Percentiles rank a stretch among this genome's conserved stretches.
Conservation (phyloP, 1,140 invertebrate species). For the Solenopsis invicta region DNA sequence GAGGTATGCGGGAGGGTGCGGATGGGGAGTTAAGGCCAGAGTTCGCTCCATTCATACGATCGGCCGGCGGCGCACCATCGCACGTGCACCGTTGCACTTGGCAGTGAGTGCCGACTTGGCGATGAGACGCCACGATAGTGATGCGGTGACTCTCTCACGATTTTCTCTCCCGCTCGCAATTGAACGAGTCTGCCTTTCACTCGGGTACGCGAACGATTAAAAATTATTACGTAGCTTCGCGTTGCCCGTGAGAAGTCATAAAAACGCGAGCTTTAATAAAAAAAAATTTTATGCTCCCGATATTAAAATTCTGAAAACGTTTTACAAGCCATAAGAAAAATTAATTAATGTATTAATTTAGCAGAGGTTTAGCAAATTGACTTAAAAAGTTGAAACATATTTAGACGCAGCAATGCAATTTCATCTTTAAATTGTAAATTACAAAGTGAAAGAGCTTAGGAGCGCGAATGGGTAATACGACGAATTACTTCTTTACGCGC, state of each 20-base stretch:
- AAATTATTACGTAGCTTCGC: not conserved
- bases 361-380: not conserved
- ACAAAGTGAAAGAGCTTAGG: not conserved
- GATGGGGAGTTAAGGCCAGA: conserved; percentile 57
- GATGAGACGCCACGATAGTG: conserved; percentile 24
- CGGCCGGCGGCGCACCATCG: conserved; percentile 45
- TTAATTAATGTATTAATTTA: not conserved
- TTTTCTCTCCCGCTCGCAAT: not conserved
- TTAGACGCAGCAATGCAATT: no score
- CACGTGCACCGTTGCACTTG: conserved; percentile 41
- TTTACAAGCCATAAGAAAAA: not conserved
- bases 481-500: not conserved
- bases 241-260: not conserved
- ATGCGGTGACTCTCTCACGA: conserved; percentile 62
- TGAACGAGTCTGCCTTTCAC: no score
- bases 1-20: not conserved
- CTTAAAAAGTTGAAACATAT: not conserved
- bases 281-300: not conserved
- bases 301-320: not conserved
- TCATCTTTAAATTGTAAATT: not conserved
- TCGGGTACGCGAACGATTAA: not conserved
- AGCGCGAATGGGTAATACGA: no score
- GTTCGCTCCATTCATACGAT: conserved; percentile 77
- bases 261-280: not conserved
- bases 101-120: conserved; percentile 31